A percentile compares a stretch with the other conserved stretches of the same genome.
phyloP scores from a whole-genome alignment of 2,888 invertebrate genomes.

The Zygaena filipendulae region DNA sequence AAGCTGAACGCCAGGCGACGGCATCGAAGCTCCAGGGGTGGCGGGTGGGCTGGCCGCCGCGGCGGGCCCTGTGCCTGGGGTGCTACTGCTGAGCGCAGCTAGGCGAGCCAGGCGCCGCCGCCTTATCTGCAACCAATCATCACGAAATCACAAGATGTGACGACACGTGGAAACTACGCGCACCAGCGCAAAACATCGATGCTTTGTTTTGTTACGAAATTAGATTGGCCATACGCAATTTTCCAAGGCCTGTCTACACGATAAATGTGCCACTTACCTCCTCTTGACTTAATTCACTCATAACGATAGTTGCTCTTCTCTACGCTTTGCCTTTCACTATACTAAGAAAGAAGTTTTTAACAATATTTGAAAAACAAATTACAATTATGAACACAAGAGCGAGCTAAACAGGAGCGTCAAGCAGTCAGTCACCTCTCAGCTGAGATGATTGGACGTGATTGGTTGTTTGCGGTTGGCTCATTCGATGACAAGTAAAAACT shows the following conservation, averaged over 20 bases:
- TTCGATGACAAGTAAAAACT: slow-evolving; percentile 58
- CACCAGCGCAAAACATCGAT: slow-evolving; percentile 38
- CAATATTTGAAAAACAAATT: slow-evolving; percentile 27
- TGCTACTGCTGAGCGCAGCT: slow-evolving; percentile 68
- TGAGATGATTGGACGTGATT: slow-evolving; percentile 34
- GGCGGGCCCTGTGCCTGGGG: slow-evolving; percentile 52
- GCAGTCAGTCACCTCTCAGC: slow-evolving; percentile 64
- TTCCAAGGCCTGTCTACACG: slow-evolving; percentile 49
- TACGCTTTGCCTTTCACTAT: no score
- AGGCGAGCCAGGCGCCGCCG: slow-evolving; percentile 79
- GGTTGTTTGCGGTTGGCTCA: slow-evolving; percentile 51
- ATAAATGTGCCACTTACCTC: slow-evolving; percentile 75
- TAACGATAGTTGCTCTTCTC: slow-evolving; percentile 39
- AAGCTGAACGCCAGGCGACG: slow-evolving; percentile 29
- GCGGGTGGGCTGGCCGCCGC: slow-evolving; percentile 59
- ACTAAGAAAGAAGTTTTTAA: no score
- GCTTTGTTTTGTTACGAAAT: slow-evolving; percentile 70
- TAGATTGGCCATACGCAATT: slow-evolving; percentile 60
- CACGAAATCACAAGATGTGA: slow-evolving; percentile 26
- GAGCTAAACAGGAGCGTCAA: slow-evolving; percentile 57
- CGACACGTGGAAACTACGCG: slow-evolving; percentile 38
- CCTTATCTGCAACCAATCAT: slow-evolving; percentile 72
- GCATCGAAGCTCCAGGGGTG: slow-evolving; percentile 50
- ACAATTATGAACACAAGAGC: slow-evolving; percentile 36
- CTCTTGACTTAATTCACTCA: slow-evolving; percentile 90